Conservation (phyloP, 2,888 invertebrate species). For the Arrhopalites spinosus region DNA sequence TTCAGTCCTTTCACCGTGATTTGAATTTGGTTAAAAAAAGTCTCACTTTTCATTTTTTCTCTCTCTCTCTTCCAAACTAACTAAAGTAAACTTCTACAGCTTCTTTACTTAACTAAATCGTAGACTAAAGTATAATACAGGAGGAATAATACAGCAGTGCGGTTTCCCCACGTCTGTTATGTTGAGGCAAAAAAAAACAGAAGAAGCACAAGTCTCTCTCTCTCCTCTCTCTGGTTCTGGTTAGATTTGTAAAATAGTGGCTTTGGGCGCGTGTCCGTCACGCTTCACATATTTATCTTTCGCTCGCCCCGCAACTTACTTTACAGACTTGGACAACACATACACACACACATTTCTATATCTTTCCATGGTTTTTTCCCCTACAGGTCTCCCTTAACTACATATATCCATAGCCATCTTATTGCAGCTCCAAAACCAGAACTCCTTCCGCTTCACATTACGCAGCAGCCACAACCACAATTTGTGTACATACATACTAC, state of each 20-base stretch:
- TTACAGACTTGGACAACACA: background rate
- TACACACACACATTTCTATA: background rate
- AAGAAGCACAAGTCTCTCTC: background rate
- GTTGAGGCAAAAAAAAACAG: background rate
- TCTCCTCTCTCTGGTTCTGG: background rate
- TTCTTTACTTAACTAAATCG: too few relatives aligned
- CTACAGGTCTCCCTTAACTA: background rate
- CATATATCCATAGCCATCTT: background rate
- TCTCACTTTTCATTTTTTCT: too few relatives aligned
- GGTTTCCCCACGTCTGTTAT: background rate
- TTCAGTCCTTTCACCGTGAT: too few relatives aligned
- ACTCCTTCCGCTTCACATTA: constrained; percentile 28
- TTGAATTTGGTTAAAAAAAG: too few relatives aligned
- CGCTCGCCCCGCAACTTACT: background rate
- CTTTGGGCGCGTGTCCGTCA: constrained; percentile 39
- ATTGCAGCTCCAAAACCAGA: constrained; percentile 5
- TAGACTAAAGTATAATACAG: too few relatives aligned
- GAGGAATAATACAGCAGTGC: too few relatives aligned
- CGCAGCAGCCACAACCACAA: background rate
- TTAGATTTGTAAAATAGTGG: constrained; percentile 7
- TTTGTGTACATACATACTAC: background rate
- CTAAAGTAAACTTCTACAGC: too few relatives aligned
- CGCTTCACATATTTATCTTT: constrained; percentile 23
- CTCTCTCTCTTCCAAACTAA: too few relatives aligned
- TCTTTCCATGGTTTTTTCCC: background rate